phyloP scores from a whole-genome alignment of 2,113 vertebrate genomes.

The Istiophorus platypterus region DNA sequence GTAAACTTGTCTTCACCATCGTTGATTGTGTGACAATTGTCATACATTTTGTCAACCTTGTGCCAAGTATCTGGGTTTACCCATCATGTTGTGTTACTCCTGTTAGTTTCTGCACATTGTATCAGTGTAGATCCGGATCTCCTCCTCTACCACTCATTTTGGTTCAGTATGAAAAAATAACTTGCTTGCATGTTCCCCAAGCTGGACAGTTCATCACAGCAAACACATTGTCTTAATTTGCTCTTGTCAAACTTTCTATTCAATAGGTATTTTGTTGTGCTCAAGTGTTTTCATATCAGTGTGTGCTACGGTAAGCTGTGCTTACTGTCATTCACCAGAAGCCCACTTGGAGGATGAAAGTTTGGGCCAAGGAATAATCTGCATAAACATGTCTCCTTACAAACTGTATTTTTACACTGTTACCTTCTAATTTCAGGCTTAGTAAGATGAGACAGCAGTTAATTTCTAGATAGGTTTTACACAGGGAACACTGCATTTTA shows the following conservation, averaged over 20 bases:
- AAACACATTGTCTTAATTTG: conserved; percentile 53
- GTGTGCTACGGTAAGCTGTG: conserved; percentile 13
- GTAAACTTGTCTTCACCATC: neutral
- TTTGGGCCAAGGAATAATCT: conserved; percentile 36
- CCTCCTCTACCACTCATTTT: conserved; percentile 20
- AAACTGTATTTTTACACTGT: conserved; percentile 14
- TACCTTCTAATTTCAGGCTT: conserved; percentile 36
- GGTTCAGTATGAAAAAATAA: conserved; percentile 9
- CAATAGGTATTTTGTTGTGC: conserved; percentile 39
- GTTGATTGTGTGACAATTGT: neutral
- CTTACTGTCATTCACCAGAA: conserved; percentile 41
- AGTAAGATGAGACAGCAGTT: conserved; percentile 35
- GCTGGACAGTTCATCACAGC: conserved; percentile 35
- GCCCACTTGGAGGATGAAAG: conserved; percentile 16
- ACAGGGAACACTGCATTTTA: conserved; percentile 3
- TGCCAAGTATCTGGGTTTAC: neutral
- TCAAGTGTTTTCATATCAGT: conserved; percentile 36
- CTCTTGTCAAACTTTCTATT: conserved; percentile 40
- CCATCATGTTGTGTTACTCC: neutral
- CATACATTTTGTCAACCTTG: neutral
- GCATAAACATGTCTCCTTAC: conserved; percentile 16
- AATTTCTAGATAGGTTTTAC: conserved; percentile 53
- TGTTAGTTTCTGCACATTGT: neutral
- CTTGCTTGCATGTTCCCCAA: conserved; percentile 18
- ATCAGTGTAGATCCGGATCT: neutral